These are phyloP conservation scores for Salvator merianae DNA, from an alignment of 2,113 vertebrate species.

Conservation along the genomic window DNA sequence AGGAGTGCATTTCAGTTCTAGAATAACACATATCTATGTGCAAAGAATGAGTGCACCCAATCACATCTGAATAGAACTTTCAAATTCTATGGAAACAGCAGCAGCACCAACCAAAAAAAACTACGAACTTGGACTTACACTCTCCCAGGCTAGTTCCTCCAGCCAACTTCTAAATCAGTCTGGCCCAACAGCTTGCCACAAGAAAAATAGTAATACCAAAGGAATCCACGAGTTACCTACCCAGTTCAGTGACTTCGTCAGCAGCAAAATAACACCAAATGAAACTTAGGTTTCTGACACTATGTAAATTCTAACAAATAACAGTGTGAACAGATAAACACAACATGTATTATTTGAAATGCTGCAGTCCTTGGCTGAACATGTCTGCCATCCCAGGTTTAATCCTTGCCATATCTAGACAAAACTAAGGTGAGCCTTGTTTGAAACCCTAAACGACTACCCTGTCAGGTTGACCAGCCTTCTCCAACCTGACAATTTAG, in stretches of 20 bases:
- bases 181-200: not conserved
- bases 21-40: conserved; percentile 15
- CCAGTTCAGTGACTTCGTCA: not conserved
- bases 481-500: not conserved
- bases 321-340: no score
- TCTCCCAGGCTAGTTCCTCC: not conserved
- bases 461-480: no score
- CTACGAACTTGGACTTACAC: not conserved
- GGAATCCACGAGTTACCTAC: not conserved
- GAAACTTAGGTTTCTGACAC: no score
- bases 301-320: no score
- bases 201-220: not conserved
- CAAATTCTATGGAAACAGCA: not conserved
- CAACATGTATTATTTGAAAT: no score
- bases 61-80: not conserved
- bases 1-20: conserved; percentile 17
- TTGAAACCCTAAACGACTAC: not conserved
- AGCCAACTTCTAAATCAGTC: not conserved
- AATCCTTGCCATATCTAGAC: not conserved
- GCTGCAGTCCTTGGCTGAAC: no score
- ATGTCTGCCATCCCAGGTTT: not conserved
- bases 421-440: not conserved
- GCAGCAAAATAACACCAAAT: not conserved
- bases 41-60: conserved; percentile 12
- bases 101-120: not conserved